phyloP scores from a whole-genome alignment of 2,888 invertebrate species.

The Ametastegia equiseti region DNA sequence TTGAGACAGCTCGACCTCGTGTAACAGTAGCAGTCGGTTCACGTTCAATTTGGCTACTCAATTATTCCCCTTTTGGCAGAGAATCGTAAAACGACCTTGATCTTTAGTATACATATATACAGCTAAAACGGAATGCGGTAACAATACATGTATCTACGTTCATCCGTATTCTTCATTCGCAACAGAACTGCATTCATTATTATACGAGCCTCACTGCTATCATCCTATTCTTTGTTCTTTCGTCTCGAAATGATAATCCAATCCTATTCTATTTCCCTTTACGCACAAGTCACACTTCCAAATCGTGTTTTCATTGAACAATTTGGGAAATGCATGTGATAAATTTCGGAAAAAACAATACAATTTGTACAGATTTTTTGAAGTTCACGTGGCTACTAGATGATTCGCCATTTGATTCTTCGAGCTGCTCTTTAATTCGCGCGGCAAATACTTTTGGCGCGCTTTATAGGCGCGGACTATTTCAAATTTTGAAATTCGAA shows the following conservation, averaged over 20 bases:
- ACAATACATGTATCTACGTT: not conserved
- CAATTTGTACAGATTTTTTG: no score
- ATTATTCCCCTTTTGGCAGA: constrained; percentile 38
- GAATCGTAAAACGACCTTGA: constrained; percentile 33
- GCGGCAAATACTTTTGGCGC: not conserved
- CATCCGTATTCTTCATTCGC: constrained; percentile 30
- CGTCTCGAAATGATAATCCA: no score
- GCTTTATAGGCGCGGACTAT: not conserved
- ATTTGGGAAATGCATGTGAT: no score
- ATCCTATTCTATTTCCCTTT: no score
- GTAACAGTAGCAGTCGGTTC: not conserved
- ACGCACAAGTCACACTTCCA: no score
- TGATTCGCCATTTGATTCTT: not conserved
- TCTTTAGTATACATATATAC: constrained; percentile 30
- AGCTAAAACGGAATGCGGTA: not conserved
- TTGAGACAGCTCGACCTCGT: constrained; percentile 12
- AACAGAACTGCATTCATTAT: constrained; percentile 11
- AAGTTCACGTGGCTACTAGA: no score
- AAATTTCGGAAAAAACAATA: no score
- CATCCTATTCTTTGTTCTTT: constrained; percentile 5
- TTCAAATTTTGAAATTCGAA: not conserved
- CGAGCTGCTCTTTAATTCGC: not conserved
- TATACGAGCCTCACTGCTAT: not conserved
- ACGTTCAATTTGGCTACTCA: constrained; percentile 17
- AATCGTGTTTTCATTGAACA: no score